Evolutionary conservation across 53 echinoderm and acorn worm species (phyloP).

Genomic region (Crossaster papposus): DNA sequence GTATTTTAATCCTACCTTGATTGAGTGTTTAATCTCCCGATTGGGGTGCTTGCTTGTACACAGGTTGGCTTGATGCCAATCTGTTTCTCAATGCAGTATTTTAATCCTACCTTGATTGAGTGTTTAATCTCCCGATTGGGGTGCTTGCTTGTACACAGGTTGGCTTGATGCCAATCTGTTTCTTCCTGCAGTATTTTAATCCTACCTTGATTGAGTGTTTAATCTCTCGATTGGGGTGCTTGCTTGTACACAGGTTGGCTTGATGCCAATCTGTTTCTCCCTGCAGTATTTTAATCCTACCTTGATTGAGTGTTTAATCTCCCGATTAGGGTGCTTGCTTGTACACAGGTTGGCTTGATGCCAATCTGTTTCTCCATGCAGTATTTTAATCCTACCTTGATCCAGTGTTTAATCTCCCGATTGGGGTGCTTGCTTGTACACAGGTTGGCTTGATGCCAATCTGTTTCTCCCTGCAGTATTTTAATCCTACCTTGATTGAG

Average conservation of each 20-base stretch:
- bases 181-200: conserved; percentile 80
- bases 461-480: conserved; percentile 73
- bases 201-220: conserved; percentile 84
- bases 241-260: conserved; percentile 79
- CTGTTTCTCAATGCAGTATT: conserved; percentile 73
- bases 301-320: conserved; percentile 84
- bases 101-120: no score
- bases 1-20: no score
- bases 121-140: conserved; percentile 85
- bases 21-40: conserved; percentile 83
- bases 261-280: conserved; percentile 90
- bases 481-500: no score
- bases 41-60: conserved; percentile 84
- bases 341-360: conserved; percentile 82
- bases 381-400: no score
- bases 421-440: conserved; percentile 84
- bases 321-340: conserved; percentile 79
- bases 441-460: conserved; percentile 81
- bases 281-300: conserved; percentile 77
- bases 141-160: conserved; percentile 84
- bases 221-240: conserved; percentile 79
- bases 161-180: conserved; percentile 82
- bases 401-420: conserved; percentile 83
- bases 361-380: conserved; percentile 83
- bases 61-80: conserved; percentile 81